Evolutionary conservation across 1,140 invertebrate species (phyloP), one percentile per base, ranked within the genome.

Genomic region (Lepidostoma basale): DNA sequence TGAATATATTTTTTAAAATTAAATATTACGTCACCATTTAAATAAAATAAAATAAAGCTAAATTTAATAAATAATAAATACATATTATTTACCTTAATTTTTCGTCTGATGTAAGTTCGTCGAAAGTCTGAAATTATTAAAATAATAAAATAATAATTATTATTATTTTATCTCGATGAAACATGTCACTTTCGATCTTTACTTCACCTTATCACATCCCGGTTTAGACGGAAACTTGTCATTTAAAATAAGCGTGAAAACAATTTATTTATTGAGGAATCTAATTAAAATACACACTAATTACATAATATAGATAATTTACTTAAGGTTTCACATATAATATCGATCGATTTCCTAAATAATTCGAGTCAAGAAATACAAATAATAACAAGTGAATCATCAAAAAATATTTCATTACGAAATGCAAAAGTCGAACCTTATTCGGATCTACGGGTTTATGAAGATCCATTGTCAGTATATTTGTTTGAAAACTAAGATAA

Each of bases 101-200:
- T 78, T 92, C 89, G 74, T 91, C 89, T 3, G 84, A 79, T 6
- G 88, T 87, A 77, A 92, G 78, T 68, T 91, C 87, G 52, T 86
- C 88, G 59, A 89, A 81, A 49, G 86, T 89, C 90, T 92, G 78
- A 72, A 86, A 85, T 68, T 75, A 70, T 75, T 74, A 74, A 59
- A 39, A 60, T 72, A 73, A 69, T 62, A 49, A 23, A 49, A 9
- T n/a, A 28, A 39, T 45, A 18, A 14, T 16, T 3, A 33, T 54
- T 22, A 26, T 54, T 9, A 25, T 9, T 10, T 9, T 54, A 26
- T 1, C 20, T 16, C 6, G 12, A 54, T 10, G n/a, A 23, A 23
- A 54, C 26, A 10, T 26, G 12, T 26, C n/a, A n/a, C n/a, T n/a
- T n/a, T n/a, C n/a, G n/a, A n/a, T n/a, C 14, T 45, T 45, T 6